Base-by-base conservation (phyloP, 2,888 invertebrate genomes). In the Mamestra brassicae region DNA sequence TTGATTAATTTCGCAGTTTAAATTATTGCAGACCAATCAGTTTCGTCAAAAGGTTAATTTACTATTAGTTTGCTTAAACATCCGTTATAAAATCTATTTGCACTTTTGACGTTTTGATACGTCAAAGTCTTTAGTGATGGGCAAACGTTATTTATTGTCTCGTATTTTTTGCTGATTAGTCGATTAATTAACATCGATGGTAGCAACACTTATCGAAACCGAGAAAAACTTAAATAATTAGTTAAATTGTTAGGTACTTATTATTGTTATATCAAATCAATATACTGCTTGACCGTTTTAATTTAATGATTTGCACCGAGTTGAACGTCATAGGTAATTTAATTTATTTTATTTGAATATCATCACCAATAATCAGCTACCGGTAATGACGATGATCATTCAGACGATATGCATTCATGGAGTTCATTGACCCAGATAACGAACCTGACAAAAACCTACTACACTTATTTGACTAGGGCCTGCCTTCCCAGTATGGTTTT, bases 301-400 rank as follows among this genome's bases (percentile, higher is more conserved):
- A 76, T 83, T 80, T 81, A 83, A 85, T 85, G 81, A 85, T 76
- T 85, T 72, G 70, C 75, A 17, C 61, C 6, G 36, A 83, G 61
- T 71, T 17, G 15, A 64, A 38, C 65, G 52, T 76, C 79, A 78
- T 80, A 70, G 62, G 61, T 73, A 77, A 80, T 87, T 83, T 73
- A 64, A 78, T 65, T 83, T 78, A 86, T 81, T 83, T 89, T 89
- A 89, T 90, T 88, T 90, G 90, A 90, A 91, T 90, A 90, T 91
- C 91, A 91, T 91, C 89, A 85, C 78, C 80, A 80, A 73, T 91
- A 91, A 91, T 91, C 88, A 89, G 80, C 78, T 81, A 82, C 74
- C 76, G 73, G 77, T 87, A 89, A 89, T 87, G 85, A 84, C 67
- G 79, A 67, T 78, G 79, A 84, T 84, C 84, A 83, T 78, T 82